phyloP scores from a whole-genome alignment of 2,797 vertebrate species.

The Artibeus jamaicensis region DNA sequence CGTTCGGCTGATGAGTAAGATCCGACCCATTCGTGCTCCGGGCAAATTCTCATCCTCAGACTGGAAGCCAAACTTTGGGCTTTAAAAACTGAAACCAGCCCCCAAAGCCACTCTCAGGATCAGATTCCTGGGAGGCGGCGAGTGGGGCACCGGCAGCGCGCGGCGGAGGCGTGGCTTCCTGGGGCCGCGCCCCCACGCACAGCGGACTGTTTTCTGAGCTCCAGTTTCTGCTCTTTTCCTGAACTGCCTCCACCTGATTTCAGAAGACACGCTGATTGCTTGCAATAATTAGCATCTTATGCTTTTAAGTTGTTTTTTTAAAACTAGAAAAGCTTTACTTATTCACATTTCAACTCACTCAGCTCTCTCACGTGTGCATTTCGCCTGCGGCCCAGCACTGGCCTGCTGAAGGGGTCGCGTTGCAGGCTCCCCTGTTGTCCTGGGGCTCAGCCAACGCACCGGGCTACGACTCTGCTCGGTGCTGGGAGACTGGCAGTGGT shows the following conservation, averaged over 20 bases:
- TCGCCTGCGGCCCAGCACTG: fast-evolving
- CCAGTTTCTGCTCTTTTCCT: not conserved
- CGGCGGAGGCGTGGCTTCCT: fast-evolving
- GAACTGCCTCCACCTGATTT: not conserved
- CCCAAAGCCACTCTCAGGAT: not conserved
- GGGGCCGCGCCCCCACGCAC: fast-evolving
- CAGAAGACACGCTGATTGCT: not conserved
- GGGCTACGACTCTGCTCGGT: not conserved
- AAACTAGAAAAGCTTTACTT: not conserved
- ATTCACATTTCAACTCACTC: not conserved
- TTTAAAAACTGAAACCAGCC: not conserved
- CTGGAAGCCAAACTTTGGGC: not conserved
- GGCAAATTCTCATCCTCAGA: conserved; percentile 53
- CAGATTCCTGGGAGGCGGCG: conserved; percentile 31
- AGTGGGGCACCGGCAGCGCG: not conserved
- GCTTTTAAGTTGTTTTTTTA: not conserved
- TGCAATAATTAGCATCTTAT: not conserved
- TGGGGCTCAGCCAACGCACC: too few relatives aligned
- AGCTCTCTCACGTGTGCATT: not conserved
- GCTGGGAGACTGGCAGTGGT: not conserved
- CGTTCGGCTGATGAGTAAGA: conserved; percentile 53
- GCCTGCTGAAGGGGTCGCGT: fast-evolving
- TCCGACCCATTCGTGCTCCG: conserved; percentile 50
- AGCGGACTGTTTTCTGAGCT: fast-evolving
- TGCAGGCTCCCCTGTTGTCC: not conserved